Evolutionary conservation across 2,797 vertebrate genomes (phyloP).

Genomic region (Coracias cyanogaster): DNA sequence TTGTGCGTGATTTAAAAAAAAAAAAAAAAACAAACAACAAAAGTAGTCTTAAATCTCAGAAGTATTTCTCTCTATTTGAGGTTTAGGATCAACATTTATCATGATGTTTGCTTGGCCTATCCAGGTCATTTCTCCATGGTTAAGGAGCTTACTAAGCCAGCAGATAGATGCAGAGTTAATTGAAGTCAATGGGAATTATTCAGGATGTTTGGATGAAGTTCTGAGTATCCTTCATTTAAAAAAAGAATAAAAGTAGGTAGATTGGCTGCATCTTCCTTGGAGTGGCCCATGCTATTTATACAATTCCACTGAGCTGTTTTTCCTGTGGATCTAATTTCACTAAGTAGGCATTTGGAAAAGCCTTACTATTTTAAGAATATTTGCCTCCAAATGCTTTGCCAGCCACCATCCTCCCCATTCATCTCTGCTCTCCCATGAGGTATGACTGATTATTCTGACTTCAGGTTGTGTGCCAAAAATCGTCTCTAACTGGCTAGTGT

Average conservation of each 20-base stretch:
- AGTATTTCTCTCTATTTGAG: not conserved
- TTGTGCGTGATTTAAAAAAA: not conserved
- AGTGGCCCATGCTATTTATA: not conserved
- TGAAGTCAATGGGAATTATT: not conserved
- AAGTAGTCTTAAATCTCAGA: not conserved
- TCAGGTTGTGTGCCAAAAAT: not conserved
- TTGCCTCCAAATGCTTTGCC: conserved; percentile 24
- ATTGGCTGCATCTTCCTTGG: not conserved
- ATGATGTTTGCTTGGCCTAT: not conserved
- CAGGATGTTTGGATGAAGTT: not conserved
- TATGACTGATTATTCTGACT: not conserved
- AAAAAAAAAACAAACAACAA: not conserved
- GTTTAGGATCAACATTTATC: not conserved
- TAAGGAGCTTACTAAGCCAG: not conserved
- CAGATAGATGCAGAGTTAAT: not conserved
- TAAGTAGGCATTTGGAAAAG: conserved; percentile 30
- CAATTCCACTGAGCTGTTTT: not conserved
- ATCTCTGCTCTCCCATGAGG: not conserved
- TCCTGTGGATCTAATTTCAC: conserved; percentile 1
- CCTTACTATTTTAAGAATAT: not conserved
- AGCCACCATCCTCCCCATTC: not conserved
- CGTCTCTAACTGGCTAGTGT: not conserved
- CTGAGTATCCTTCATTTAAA: not conserved
- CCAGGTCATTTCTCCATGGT: not conserved
- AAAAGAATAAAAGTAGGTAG: not conserved